Conservation (phyloP, 2,888 invertebrate species). For the Lottia scabra region DNA sequence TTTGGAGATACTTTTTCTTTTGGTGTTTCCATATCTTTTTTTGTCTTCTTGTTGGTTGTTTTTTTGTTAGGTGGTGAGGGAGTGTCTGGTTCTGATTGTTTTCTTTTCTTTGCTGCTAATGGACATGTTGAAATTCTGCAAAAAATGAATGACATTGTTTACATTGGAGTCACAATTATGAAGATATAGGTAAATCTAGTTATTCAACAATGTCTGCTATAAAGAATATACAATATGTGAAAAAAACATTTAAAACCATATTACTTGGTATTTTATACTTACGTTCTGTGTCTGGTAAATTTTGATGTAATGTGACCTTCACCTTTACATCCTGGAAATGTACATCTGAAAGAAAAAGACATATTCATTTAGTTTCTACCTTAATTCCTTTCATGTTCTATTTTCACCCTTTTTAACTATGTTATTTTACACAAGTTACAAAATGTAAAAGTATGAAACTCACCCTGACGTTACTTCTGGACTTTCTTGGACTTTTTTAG, state of each 20-base stretch:
- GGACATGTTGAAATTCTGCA: slow-evolving; percentile 53
- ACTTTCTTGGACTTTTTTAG: no score
- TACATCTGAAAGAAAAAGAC: slow-evolving; percentile 71
- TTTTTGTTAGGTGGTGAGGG: slow-evolving; percentile 4
- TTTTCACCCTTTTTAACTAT: no score
- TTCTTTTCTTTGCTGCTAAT: slow-evolving; percentile 56
- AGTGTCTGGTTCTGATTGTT: slow-evolving; percentile 35
- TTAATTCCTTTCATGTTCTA: no score
- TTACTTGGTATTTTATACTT: slow-evolving; percentile 33
- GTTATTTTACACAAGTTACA: no score
- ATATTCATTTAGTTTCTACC: no score
- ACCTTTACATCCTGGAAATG: slow-evolving; percentile 73
- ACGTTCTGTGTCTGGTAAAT: slow-evolving; percentile 66
- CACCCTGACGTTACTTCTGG: no score
- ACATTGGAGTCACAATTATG: not conserved
- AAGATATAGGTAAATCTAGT: no score
- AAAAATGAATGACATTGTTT: not conserved
- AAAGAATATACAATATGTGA: no score
- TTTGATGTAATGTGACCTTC: slow-evolving; percentile 66
- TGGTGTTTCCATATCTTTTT: not conserved
- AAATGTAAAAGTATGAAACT: no score
- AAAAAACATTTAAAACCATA: no score
- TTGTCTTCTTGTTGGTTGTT: slow-evolving; percentile 5
- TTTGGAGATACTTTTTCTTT: slow-evolving; percentile 11
- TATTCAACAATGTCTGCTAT: no score